Evolutionary conservation across 2,113 vertebrate genomes (phyloP), one percentile per base, ranked within the genome.

Genomic region (Todiramphus saurophagus): DNA sequence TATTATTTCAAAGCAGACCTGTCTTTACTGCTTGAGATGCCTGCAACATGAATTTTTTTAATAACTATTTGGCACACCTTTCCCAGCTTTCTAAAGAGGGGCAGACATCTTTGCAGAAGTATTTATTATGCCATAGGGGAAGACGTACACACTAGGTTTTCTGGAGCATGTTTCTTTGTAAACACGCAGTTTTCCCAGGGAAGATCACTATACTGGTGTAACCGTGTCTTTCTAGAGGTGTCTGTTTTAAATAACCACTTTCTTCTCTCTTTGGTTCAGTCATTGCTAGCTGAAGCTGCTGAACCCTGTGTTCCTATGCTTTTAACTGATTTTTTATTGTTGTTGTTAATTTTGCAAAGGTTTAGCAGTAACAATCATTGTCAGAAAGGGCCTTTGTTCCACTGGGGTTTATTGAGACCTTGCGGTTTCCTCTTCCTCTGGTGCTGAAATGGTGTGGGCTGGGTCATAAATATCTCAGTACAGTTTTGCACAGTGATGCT

Each of bases 81-180:
- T 94, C 35, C 31, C 62, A 77, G 25, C 80, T 93, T 89, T 87
- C 60, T 87, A 62, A 95, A 76, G 83, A 87, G 72, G 35, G 93
- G 51, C 62, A 87, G 33, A n/a, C 48, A 16, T 78, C 39, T 90
- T 92, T 89, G 62, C 53, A 87, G 62, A 79, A 68, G n/a, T 67
- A 86, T 78, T 93, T 84, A 89, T 90, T 68, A n/a, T 41, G 53
- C 85, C 80, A 58, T 94, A 83, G 86, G 74, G 35, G 86, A 81
- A 90, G 35, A 35, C 27, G 16, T 75, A 33, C 87, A 44, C 66
- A 56, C 35, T 35, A 83, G 43, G 50, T 59, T 68, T 96, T 33
- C 25, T 59, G 75, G 55, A 93, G 59, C 41, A 46, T 0, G 1
- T 58, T 93, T 77, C 48, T 18, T 79, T 3, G 3, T 70, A 64